Conservation (phyloP, 2,113 vertebrate genomes). For the Nesoenas mayeri region DNA sequence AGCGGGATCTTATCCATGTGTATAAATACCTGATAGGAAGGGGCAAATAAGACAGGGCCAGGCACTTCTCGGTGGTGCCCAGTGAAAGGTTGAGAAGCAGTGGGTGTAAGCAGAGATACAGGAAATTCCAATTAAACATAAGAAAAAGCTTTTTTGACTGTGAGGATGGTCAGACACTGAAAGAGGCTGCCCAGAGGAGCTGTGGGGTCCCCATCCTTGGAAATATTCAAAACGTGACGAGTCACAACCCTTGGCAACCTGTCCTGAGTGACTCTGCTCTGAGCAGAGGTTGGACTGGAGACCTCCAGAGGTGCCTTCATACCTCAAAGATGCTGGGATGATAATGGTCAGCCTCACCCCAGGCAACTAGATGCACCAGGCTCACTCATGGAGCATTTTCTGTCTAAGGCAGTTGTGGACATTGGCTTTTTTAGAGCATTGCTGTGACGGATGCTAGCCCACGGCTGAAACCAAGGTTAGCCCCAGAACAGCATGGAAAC, state of each 20-base stretch:
- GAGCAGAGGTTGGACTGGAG: not conserved
- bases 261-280: not conserved
- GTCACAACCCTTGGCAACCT: not conserved
- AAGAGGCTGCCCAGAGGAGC: not conserved
- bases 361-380: not conserved
- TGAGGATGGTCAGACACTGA: not conserved
- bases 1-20: not conserved
- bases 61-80: not conserved
- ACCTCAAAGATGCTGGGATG: not conserved
- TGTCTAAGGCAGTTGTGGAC: not conserved
- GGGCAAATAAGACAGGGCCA: not conserved
- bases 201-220: not conserved
- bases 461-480: not conserved
- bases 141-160: not conserved
- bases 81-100: not conserved
- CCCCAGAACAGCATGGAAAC: conserved; percentile 61
- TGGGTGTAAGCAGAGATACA: not conserved
- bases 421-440: rapidly evolving
- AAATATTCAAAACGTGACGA: not conserved
- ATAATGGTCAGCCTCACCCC: not conserved
- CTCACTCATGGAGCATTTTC: not conserved
- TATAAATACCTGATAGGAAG: not conserved
- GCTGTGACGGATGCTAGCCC: not conserved
- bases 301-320: not conserved
- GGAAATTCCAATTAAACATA: not conserved